Percentiles rank a stretch among this genome's conserved stretches.
phyloP scores from a whole-genome alignment of 2,797 vertebrate species.

The Mormyrus proboscirostris region DNA sequence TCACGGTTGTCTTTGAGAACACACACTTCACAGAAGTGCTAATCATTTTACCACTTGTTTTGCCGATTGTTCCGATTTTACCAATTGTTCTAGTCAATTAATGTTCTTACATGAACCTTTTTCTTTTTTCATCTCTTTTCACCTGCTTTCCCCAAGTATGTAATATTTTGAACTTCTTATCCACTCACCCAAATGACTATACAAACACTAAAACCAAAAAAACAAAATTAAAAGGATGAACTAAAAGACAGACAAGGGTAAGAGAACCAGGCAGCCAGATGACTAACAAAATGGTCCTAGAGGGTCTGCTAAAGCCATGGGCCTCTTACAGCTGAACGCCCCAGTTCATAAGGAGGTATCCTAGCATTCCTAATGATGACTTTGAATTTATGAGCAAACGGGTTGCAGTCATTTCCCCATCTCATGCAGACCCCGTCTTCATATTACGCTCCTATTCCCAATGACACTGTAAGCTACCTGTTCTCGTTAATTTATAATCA shows the following conservation, averaged over 20 bases:
- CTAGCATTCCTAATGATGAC: neutral
- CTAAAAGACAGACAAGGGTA: neutral
- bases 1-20: neutral
- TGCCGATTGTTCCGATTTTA: no score
- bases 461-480: constrained; percentile 52
- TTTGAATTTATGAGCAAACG: neutral
- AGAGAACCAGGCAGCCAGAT: neutral
- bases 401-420: neutral
- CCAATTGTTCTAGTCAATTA: neutral
- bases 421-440: constrained; percentile 14
- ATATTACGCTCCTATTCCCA: constrained; percentile 52
- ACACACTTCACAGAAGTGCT: neutral
- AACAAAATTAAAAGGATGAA: neutral
- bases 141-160: neutral
- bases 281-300: neutral
- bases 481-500: constrained; percentile 57
- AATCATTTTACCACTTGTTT: neutral
- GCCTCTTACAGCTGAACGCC: neutral
- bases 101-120: neutral
- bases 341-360: neutral
- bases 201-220: neutral
- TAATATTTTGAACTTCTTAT: neutral
- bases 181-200: neutral
- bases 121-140: neutral
- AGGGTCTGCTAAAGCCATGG: neutral